phyloP scores from a whole-genome alignment of 2,797 vertebrate genomes.

The Sphenodon punctatus region DNA sequence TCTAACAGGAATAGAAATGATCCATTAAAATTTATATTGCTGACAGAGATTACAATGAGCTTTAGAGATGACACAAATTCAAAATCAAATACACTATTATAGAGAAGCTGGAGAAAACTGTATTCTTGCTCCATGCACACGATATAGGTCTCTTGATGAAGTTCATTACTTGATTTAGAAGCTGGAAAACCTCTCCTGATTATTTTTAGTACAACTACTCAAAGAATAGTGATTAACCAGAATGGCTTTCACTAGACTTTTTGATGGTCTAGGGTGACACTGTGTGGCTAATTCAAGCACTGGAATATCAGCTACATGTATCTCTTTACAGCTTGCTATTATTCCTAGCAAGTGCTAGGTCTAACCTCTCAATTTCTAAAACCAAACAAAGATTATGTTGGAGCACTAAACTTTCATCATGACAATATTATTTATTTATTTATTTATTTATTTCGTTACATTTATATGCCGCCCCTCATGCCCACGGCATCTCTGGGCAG shows the following conservation, averaged over 20 bases:
- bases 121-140: accelerated
- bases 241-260: constrained; percentile 17
- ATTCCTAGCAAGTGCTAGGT: background rate
- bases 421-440: no score
- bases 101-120: background rate
- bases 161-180: background rate
- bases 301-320: constrained; percentile 16
- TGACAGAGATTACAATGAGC: background rate
- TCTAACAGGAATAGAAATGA: background rate
- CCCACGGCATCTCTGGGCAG: no score
- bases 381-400: background rate
- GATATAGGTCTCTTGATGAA: background rate
- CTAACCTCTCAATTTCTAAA: background rate
- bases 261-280: constrained; percentile 69
- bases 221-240: background rate
- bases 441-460: no score
- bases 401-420: background rate
- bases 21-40: background rate
- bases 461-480: no score
- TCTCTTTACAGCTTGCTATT: background rate
- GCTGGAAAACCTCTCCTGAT: background rate
- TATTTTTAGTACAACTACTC: background rate
- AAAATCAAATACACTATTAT: background rate
- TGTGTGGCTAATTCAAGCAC: constrained; percentile 65
- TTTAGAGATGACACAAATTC: background rate